Evolutionary conservation across 64 coral and sea anemone genomes (phyloP).

Genomic region (Pocillopora damicornis): DNA sequence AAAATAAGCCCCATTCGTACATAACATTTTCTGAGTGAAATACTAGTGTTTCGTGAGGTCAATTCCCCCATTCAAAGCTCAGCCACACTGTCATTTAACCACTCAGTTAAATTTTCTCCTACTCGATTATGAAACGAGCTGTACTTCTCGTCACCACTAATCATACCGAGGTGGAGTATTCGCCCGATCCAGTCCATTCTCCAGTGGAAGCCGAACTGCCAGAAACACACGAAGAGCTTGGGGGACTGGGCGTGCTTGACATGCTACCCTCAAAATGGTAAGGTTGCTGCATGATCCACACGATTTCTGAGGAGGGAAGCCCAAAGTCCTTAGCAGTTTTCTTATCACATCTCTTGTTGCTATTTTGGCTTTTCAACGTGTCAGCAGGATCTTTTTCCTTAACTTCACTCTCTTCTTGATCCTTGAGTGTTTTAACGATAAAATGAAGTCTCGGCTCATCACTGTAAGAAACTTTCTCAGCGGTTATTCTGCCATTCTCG

Average conservation of each 20-base stretch:
- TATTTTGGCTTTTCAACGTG: background rate
- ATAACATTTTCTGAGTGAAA: too few relatives aligned
- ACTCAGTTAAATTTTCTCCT: too few relatives aligned
- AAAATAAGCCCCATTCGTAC: too few relatives aligned
- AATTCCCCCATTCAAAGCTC: too few relatives aligned
- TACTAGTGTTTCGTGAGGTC: too few relatives aligned
- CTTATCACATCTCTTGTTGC: background rate
- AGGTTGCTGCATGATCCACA: conserved; percentile 28
- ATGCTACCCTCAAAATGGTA: conserved; percentile 2
- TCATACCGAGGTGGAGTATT: conserved; percentile 25
- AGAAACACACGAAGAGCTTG: conserved; percentile 55
- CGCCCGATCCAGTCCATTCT: conserved; percentile 31
- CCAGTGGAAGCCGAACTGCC: conserved; percentile 50
- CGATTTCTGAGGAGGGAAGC: background rate
- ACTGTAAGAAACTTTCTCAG: conserved; percentile 67
- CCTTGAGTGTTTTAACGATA: conserved; percentile 64
- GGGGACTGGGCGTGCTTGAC: conserved; percentile 62
- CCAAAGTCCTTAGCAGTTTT: conserved; percentile 2
- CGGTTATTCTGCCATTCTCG: conserved; percentile 52
- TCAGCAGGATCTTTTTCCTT: background rate
- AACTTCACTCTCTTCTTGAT: background rate
- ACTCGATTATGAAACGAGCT: background rate
- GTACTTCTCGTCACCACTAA: background rate
- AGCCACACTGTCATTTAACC: too few relatives aligned
- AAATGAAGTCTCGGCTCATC: conserved; percentile 79